Conservation (phyloP, 2,113 vertebrate species). For the Todiramphus saurophagus region DNA sequence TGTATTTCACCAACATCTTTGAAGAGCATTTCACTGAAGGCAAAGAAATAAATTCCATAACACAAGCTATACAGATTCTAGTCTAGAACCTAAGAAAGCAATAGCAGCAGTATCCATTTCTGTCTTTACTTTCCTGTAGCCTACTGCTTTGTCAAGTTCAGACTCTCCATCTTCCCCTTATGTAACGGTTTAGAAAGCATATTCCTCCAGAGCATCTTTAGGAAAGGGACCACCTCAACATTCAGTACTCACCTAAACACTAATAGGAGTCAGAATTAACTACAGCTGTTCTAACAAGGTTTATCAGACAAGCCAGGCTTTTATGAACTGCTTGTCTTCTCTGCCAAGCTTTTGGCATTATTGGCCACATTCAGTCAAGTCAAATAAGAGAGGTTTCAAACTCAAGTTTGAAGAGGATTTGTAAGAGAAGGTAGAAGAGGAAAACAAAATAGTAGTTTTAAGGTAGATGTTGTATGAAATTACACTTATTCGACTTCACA, state of each 20-base stretch:
- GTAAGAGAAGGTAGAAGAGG: neutral
- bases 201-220: neutral
- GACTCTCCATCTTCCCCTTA: neutral
- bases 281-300: neutral
- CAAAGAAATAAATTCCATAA: neutral
- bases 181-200: neutral
- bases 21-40: neutral
- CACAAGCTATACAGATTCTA: neutral
- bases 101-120: neutral
- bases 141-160: neutral
- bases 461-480: neutral
- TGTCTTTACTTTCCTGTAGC: neutral
- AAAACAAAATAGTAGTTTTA: neutral
- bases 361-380: neutral
- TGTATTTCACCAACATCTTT: neutral
- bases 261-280: neutral
- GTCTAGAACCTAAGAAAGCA: neutral
- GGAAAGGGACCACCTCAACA: neutral
- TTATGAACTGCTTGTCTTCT: neutral
- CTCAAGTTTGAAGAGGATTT: neutral
- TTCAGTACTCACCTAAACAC: neutral
- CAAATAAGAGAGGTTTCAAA: neutral
- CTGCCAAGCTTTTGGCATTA: neutral
- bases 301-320: neutral
- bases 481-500: neutral